phyloP scores from a whole-genome alignment of 2,888 invertebrate species.

The Cancer borealis region DNA sequence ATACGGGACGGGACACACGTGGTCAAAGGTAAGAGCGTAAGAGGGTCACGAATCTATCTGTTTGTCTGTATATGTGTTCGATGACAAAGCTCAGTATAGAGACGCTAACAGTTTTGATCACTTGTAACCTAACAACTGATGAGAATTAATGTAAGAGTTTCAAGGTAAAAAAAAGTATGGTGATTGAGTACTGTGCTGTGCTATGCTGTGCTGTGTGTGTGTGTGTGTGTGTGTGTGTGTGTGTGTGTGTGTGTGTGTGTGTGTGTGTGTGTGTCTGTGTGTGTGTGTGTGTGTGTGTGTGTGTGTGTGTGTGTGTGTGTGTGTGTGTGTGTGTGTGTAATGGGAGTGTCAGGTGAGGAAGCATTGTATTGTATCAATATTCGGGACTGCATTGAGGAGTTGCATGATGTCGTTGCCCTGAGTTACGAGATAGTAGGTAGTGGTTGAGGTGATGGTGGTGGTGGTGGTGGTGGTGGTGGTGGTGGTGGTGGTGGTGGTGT shows the following conservation, averaged over 20 bases:
- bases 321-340: conserved; percentile 12
- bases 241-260: not conserved
- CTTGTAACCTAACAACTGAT: not conserved
- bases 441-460: not conserved
- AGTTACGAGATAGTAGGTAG: not conserved
- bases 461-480: not conserved
- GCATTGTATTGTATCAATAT: not conserved
- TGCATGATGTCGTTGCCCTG: not conserved
- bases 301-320: conserved; percentile 20
- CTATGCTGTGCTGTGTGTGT: not conserved
- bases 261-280: not conserved
- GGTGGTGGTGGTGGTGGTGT: not conserved
- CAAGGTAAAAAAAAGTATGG: not conserved
- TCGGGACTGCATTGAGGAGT: not conserved
- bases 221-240: too few species aligned
- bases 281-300: not conserved
- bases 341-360: not conserved
- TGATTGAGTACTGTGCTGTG: not conserved
- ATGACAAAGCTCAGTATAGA: too few species aligned
- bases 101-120: not conserved
- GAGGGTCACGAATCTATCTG: not conserved
- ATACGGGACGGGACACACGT: not conserved
- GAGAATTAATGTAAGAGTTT: not conserved
- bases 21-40: not conserved
- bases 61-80: not conserved